A percentile compares a stretch with the other conserved stretches of the same genome.
phyloP scores from a whole-genome alignment of 1,140 invertebrate species.

The Thaumetopoea pityocampa region DNA sequence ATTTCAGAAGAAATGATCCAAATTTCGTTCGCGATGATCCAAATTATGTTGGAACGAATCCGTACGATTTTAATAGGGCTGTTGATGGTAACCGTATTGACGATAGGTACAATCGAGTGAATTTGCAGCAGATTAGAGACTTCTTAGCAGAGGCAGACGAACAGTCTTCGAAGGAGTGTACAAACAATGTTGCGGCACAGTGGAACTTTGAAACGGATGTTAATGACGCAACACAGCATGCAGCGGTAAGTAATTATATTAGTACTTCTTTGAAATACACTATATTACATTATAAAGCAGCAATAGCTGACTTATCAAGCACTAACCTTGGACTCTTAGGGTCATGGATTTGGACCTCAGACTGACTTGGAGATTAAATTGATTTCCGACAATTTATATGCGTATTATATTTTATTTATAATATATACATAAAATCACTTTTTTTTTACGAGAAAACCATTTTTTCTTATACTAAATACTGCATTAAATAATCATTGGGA shows the following conservation, averaged over 20 bases:
- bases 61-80: slow-evolving; percentile 55
- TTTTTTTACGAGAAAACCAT: too few species aligned
- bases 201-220: slow-evolving; percentile 93
- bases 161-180: slow-evolving; percentile 85
- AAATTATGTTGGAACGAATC: slow-evolving; percentile 55
- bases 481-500: too few species aligned
- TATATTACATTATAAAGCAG: too few species aligned
- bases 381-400: too few species aligned
- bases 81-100: slow-evolving; percentile 48
- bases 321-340: too few species aligned
- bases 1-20: slow-evolving; percentile 63
- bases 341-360: too few species aligned
- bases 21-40: slow-evolving; percentile 60
- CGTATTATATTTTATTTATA: too few species aligned
- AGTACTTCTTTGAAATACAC: too few species aligned
- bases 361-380: too few species aligned
- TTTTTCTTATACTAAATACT: too few species aligned
- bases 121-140: slow-evolving; percentile 57
- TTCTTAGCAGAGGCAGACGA: slow-evolving; percentile 84
- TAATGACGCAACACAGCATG: slow-evolving; percentile 86
- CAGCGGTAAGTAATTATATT: slow-evolving; percentile 82
- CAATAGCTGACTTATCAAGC: too few species aligned
- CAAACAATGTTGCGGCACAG: slow-evolving; percentile 87
- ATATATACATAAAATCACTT: too few species aligned
- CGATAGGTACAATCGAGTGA: slow-evolving; percentile 49